These are phyloP conservation scores for Amphipoea lucens DNA, from an alignment of 2,888 invertebrate genomes.

Conservation along the genomic window DNA sequence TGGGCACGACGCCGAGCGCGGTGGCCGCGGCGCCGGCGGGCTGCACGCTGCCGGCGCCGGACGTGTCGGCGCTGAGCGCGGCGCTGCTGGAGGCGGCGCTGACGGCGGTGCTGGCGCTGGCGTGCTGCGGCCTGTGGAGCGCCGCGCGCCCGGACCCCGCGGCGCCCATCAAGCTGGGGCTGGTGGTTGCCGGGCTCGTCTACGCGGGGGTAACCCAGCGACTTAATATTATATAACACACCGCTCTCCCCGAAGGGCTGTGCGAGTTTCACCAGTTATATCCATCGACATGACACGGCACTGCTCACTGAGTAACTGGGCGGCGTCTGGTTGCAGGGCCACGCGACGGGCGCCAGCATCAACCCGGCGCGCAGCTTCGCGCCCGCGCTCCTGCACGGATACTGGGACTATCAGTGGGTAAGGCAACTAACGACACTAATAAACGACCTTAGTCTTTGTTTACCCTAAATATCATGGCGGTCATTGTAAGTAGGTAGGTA, in stretches of 20 bases:
- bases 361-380: conserved; percentile 93
- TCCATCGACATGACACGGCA: not conserved
- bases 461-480: not conserved
- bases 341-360: conserved; percentile 92
- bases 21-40: conserved; percentile 43
- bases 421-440: conserved; percentile 64
- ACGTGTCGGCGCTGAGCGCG: conserved; percentile 67
- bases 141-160: conserved; percentile 76
- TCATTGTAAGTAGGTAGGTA: not conserved
- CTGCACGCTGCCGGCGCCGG: conserved; percentile 69
- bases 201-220: conserved; percentile 77
- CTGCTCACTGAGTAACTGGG: not conserved
- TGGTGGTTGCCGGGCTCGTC: conserved; percentile 82
- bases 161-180: conserved; percentile 81
- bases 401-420: conserved; percentile 93
- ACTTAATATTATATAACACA: not conserved
- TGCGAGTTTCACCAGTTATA: not conserved
- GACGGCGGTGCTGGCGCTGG: conserved; percentile 77
- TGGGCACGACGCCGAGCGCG: conserved; percentile 67
- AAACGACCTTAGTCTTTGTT: not conserved
- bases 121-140: conserved; percentile 79
- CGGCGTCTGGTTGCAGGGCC: conserved; percentile 82
- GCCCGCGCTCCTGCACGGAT: conserved; percentile 92
- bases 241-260: too few species aligned
- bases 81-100: conserved; percentile 75